These are phyloP conservation scores for Xenopus borealis DNA, from an alignment of 2,113 vertebrate genomes.

Conservation along the genomic window DNA sequence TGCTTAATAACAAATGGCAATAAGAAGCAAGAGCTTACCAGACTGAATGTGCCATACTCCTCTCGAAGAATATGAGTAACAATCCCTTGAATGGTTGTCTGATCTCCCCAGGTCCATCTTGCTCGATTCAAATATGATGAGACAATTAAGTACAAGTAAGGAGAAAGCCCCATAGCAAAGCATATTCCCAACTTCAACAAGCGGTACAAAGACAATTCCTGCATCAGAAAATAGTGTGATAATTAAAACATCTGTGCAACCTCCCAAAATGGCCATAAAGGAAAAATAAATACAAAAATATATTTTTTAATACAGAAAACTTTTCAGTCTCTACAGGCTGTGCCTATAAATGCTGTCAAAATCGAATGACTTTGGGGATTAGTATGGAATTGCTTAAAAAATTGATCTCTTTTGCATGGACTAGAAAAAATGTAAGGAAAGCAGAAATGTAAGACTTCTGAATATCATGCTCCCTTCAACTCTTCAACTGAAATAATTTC, in stretches of 20 bases:
- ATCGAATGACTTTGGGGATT: conserved; percentile 36
- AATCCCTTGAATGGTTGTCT: conserved; percentile 85
- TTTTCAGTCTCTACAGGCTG: conserved; percentile 68
- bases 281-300: too few species aligned
- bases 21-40: conserved; percentile 68
- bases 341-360: conserved; percentile 46
- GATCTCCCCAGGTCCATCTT: conserved; percentile 97
- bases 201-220: conserved; percentile 76
- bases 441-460: conserved; percentile 63
- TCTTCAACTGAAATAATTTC: conserved; percentile 67
- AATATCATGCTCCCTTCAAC: conserved; percentile 61
- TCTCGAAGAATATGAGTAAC: conserved; percentile 89
- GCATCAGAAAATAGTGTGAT: conserved; percentile 55
- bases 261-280: too few species aligned
- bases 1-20: background rate
- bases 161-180: conserved; percentile 81
- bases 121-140: conserved; percentile 83
- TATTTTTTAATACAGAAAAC: conserved; percentile 45
- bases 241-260: conserved; percentile 8
- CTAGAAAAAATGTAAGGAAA: conserved; percentile 66
- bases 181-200: conserved; percentile 70
- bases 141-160: conserved; percentile 86
- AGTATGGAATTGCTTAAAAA: conserved; percentile 60
- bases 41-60: conserved; percentile 96
- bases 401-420: conserved; percentile 65